phyloP scores from a whole-genome alignment of 1,140 invertebrate species.

The Drosophila pachea region DNA sequence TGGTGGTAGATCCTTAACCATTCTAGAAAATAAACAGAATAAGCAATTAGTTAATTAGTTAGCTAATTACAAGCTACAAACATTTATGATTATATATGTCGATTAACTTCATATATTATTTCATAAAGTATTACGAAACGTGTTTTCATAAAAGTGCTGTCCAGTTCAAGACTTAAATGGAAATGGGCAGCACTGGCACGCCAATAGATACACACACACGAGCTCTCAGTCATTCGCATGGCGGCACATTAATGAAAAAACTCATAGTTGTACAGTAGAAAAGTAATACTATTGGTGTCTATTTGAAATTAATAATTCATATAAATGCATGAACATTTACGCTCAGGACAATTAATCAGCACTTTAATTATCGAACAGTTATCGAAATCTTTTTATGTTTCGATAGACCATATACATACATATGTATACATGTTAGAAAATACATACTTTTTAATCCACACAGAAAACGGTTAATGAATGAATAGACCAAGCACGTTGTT shows the following conservation, averaged over 20 bases:
- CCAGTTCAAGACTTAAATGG: background rate
- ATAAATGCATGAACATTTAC: background rate
- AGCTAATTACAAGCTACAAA: background rate
- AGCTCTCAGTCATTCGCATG: background rate
- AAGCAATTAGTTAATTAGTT: background rate
- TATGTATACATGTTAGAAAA: background rate
- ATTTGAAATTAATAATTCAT: background rate
- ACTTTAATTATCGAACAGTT: conserved; percentile 1
- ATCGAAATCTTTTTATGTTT: background rate
- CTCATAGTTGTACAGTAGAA: too few species aligned
- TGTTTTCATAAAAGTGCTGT: conserved; percentile 14
- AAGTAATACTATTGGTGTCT: too few species aligned
- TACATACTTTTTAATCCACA: conserved; percentile 6
- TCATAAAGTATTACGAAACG: background rate
- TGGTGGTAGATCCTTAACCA: conserved; percentile 52
- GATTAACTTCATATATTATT: background rate
- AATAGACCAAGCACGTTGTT: background rate
- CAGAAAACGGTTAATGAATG: conserved; percentile 2
- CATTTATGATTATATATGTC: too few species aligned
- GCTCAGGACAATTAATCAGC: conserved; percentile 3
- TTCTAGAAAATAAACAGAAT: conserved; percentile 32
- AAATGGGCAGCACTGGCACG: conserved; percentile 35
- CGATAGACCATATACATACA: conserved; percentile 1
- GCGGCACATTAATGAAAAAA: background rate
- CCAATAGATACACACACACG: conserved; percentile 13